These are phyloP conservation scores for Psophia crepitans DNA, from an alignment of 2,113 vertebrate species.

Conservation along the genomic window DNA sequence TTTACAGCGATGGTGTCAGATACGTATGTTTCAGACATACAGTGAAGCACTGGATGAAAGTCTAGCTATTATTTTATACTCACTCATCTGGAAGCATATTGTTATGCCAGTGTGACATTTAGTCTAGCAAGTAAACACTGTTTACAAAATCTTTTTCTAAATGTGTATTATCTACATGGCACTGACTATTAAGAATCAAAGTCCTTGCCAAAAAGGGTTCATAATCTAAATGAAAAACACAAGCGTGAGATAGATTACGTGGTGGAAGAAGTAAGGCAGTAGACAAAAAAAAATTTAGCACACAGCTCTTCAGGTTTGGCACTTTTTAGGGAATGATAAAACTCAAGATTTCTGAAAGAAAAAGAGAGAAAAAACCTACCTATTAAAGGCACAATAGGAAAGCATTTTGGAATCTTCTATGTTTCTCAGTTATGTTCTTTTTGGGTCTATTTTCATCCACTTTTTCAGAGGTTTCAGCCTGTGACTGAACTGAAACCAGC, in stretches of 20 bases:
- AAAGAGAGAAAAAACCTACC: not conserved
- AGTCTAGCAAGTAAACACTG: not conserved
- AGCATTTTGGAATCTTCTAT: not conserved
- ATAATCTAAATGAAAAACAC: not conserved
- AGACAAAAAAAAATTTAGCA: not conserved
- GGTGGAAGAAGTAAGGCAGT: not conserved
- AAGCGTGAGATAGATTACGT: not conserved
- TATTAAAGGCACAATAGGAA: not conserved
- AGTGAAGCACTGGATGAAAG: not conserved
- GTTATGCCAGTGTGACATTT: not conserved
- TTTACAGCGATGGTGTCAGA: not conserved
- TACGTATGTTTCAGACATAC: not conserved
- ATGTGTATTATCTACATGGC: not conserved
- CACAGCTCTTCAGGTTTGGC: not conserved
- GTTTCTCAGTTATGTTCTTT: not conserved
- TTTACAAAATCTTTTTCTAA: not conserved
- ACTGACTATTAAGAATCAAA: not conserved
- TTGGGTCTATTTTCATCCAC: not conserved
- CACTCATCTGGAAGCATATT: not conserved
- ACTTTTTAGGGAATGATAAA: not conserved
- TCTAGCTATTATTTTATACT: not conserved
- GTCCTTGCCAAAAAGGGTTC: not conserved
- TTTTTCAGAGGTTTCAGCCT: conserved; percentile 5
- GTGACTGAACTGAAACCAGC: conserved; percentile 8
- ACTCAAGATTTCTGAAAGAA: not conserved